phyloP scores from a whole-genome alignment of 2,888 invertebrate genomes.

The Rapana venosa region DNA sequence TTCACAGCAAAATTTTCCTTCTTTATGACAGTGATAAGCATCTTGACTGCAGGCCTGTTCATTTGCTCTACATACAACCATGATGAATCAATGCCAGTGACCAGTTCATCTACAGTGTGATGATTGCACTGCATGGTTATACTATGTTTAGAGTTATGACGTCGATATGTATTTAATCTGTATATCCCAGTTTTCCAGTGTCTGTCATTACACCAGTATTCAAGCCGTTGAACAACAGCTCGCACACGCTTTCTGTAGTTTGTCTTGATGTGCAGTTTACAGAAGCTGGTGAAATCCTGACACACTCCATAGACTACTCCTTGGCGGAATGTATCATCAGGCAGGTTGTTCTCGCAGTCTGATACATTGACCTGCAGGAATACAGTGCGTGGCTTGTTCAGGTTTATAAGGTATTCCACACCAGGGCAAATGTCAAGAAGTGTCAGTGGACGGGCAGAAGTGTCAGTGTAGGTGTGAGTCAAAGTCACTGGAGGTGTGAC shows the following conservation, averaged over 20 bases:
- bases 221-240: background rate
- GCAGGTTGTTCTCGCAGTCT: slow-evolving; percentile 14
- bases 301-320: background rate
- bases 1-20: background rate
- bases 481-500: background rate
- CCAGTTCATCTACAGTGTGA: background rate
- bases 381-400: background rate
- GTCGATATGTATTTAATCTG: background rate
- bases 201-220: background rate
- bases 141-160: background rate
- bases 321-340: background rate
- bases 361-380: slow-evolving; percentile 8
- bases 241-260: background rate
- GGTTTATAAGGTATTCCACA: background rate
- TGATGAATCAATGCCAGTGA: background rate
- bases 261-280: background rate
- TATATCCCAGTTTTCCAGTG: background rate
- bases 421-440: background rate
- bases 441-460: background rate
- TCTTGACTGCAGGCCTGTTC: background rate
- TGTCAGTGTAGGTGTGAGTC: background rate
- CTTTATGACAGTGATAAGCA: background rate
- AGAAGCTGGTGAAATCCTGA: background rate
- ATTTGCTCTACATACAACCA: background rate
- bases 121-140: background rate